A percentile compares a stretch with the other conserved stretches of the same genome.
These are phyloP conservation scores for Tupiocoris notatus DNA, from an alignment of 2,888 invertebrate genomes.

Conservation along the genomic window DNA sequence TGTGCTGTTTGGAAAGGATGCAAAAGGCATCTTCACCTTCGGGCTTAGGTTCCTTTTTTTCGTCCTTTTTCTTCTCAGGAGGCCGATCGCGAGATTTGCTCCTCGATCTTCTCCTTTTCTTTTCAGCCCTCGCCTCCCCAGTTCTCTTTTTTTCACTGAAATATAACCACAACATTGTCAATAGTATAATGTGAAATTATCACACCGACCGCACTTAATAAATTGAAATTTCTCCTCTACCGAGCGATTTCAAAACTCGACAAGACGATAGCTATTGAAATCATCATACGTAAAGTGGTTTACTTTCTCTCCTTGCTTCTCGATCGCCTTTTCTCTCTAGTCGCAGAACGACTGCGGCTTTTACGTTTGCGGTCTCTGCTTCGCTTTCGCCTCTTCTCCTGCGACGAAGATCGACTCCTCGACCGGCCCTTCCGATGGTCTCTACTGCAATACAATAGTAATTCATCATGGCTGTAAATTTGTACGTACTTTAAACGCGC, in stretches of 20 bases:
- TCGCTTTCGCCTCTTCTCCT: conserved; percentile 51
- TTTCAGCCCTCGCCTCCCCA: conserved; percentile 52
- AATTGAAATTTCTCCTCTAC: neutral
- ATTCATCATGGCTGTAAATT: too few species aligned
- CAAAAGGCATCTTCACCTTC: conserved; percentile 62
- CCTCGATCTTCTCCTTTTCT: conserved; percentile 53
- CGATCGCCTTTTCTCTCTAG: conserved; percentile 55
- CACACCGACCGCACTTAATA: neutral
- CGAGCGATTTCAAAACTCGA: neutral
- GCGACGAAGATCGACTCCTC: conserved; percentile 62
- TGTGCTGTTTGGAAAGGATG: too few species aligned
- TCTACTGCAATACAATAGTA: conserved; percentile 50
- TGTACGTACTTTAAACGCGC: too few species aligned
- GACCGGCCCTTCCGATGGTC: conserved; percentile 59
- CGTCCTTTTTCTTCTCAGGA: conserved; percentile 58
- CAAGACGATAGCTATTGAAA: neutral
- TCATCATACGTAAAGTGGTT: neutral
- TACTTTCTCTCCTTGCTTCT: conserved; percentile 52
- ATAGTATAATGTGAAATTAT: conserved; percentile 44
- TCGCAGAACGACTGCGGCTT: conserved; percentile 67
- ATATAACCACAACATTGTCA: conserved; percentile 50
- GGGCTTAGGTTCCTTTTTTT: conserved; percentile 61
- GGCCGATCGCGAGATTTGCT: conserved; percentile 52
- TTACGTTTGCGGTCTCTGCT: conserved; percentile 55
- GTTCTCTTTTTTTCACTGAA: conserved; percentile 44